A percentile compares a stretch with the other conserved stretches of the same genome.
Conservation (phyloP, 2,113 vertebrate species). For the Gadus chalcogrammus region DNA sequence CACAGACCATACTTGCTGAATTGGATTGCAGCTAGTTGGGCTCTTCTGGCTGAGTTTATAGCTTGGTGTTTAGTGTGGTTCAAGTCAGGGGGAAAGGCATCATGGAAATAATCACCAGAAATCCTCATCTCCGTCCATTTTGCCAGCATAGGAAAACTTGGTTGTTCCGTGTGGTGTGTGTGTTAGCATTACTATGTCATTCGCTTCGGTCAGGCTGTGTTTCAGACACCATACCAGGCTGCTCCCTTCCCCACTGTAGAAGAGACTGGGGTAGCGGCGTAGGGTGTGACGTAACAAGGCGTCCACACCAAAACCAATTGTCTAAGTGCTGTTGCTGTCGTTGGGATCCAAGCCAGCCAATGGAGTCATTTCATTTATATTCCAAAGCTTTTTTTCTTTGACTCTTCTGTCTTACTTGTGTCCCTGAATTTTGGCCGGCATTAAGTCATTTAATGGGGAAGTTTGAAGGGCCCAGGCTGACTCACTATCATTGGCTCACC, state of each 20-base stretch:
- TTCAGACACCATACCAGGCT: conserved; percentile 14
- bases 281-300: conserved; percentile 12
- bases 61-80: no score
- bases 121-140: no score
- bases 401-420: background rate
- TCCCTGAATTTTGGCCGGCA: conserved; percentile 9
- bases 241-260: background rate
- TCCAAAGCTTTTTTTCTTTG: conserved; percentile 26
- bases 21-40: no score
- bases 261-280: conserved; percentile 6
- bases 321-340: conserved; percentile 24
- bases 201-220: background rate
- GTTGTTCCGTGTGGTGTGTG: background rate
- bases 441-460: conserved; percentile 36
- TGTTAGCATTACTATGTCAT: background rate
- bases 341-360: conserved; percentile 37
- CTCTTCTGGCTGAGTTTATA: no score
- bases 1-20: no score
- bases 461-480: conserved; percentile 25
- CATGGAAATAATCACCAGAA: no score
- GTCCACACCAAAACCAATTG: conserved; percentile 20
- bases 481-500: conserved; percentile 23
- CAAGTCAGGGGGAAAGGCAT: no score
- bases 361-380: conserved; percentile 52
- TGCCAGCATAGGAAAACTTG: background rate